Percentiles rank a stretch among this genome's conserved stretches.
phyloP scores from a whole-genome alignment of 1,140 invertebrate species.

The Euwallacea fornicatus region DNA sequence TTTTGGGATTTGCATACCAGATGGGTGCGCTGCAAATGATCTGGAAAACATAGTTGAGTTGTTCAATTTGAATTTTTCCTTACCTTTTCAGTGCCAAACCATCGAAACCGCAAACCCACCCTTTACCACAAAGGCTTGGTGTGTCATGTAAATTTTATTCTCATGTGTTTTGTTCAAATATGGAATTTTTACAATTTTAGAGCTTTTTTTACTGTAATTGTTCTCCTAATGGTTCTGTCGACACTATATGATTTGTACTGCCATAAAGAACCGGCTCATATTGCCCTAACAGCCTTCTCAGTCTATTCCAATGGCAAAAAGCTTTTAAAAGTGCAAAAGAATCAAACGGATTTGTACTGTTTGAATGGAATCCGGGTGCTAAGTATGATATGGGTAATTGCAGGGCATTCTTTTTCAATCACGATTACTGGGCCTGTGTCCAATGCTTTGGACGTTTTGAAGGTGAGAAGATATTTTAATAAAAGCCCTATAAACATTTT shows the following conservation, averaged over 20 bases:
- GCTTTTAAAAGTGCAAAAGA: conserved; percentile 34
- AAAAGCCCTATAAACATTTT: neutral
- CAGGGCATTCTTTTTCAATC: conserved; percentile 52
- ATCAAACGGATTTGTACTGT: conserved; percentile 51
- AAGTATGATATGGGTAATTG: conserved; percentile 60
- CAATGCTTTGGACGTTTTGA: conserved; percentile 34
- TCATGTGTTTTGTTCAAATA: neutral
- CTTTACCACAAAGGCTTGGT: conserved; percentile 32
- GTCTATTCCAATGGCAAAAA: conserved; percentile 41
- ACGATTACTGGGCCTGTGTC: conserved; percentile 34
- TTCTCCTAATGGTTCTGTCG: conserved; percentile 20
- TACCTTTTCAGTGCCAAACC: conserved; percentile 38
- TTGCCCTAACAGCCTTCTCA: conserved; percentile 34
- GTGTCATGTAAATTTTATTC: conserved; percentile 37
- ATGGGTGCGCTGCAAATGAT: conserved; percentile 34
- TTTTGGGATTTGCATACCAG: conserved; percentile 41
- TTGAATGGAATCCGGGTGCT: conserved; percentile 59
- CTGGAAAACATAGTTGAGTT: conserved; percentile 7
- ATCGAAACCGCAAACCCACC: conserved; percentile 25
- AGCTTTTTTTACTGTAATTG: conserved; percentile 31
- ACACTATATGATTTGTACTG: conserved; percentile 39
- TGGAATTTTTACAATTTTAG: conserved; percentile 28
- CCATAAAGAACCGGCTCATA: neutral
- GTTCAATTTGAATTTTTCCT: conserved; percentile 11
- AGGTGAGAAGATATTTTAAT: conserved; percentile 23